phyloP scores from a whole-genome alignment of 2,797 vertebrate species.

The Buphagus erythrorhynchus region DNA sequence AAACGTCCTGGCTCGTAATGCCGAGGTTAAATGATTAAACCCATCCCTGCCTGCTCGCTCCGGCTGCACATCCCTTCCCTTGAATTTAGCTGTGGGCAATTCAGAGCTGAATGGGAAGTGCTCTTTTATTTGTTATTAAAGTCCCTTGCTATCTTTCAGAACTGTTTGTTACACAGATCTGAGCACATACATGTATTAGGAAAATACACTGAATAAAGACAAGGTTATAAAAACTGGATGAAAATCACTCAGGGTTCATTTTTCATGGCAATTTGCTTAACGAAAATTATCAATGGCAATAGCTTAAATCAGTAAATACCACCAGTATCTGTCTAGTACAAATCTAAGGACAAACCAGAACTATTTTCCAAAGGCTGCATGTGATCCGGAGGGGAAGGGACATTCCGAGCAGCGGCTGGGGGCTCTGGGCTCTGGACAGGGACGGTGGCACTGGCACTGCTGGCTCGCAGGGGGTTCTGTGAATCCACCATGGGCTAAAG shows the following conservation, averaged over 20 bases:
- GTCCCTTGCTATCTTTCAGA: constrained; percentile 44
- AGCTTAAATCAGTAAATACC: background rate
- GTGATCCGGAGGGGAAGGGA: background rate
- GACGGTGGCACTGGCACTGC: rapidly evolving
- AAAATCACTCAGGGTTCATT: background rate
- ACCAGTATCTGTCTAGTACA: background rate
- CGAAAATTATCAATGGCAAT: background rate
- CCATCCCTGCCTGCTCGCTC: constrained; percentile 44
- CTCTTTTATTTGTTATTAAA: constrained; percentile 74
- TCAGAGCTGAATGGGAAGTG: constrained; percentile 56
- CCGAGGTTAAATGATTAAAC: constrained; percentile 71
- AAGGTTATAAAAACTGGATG: background rate
- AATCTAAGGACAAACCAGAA: background rate
- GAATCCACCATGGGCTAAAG: background rate
- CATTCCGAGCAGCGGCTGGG: background rate
- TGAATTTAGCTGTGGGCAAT: constrained; percentile 72
- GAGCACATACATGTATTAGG: constrained; percentile 13
- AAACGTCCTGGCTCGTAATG: constrained; percentile 52
- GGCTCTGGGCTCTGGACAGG: background rate
- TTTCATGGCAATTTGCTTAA: background rate
- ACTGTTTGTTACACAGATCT: constrained; percentile 23
- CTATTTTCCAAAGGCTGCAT: background rate
- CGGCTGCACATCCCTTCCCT: constrained; percentile 21
- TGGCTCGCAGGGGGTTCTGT: rapidly evolving
- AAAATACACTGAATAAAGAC: constrained; percentile 17